A percentile compares a stretch with the other conserved stretches of the same genome.
These are phyloP conservation scores for Catonia carolina DNA, from an alignment of 2,888 invertebrate genomes.

Conservation along the genomic window DNA sequence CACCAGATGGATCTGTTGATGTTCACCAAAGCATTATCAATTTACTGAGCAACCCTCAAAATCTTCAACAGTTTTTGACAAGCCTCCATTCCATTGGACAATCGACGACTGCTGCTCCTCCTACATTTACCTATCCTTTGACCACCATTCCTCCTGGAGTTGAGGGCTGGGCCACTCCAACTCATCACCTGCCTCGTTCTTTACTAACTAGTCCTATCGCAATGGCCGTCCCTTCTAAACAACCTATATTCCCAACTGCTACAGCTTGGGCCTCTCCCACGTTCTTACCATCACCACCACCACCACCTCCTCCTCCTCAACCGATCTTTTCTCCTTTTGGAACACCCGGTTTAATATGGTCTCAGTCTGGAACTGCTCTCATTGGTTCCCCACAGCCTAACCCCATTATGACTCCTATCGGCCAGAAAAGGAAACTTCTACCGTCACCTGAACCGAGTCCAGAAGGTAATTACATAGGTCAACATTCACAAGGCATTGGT, in stretches of 20 bases:
- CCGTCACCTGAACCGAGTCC: conserved; percentile 47
- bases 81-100: conserved; percentile 24
- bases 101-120: conserved; percentile 6
- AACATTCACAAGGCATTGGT: conserved; percentile 49
- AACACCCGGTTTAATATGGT: conserved; percentile 28
- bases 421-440: conserved; percentile 43
- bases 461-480: conserved; percentile 47
- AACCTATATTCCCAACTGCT: conserved; percentile 23
- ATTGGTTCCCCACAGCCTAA: conserved; percentile 30
- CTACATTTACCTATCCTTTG: conserved; percentile 23
- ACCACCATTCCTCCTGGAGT: conserved; percentile 19
- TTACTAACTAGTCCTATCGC: conserved; percentile 31
- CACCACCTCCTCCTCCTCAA: conserved; percentile 29
- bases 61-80: conserved; percentile 39
- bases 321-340: conserved; percentile 26
- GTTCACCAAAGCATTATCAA: conserved; percentile 40
- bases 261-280: conserved; percentile 17
- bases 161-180: conserved; percentile 19
- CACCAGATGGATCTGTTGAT: conserved; percentile 33
- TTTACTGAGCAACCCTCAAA: conserved; percentile 40
- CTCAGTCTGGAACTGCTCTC: conserved; percentile 31
- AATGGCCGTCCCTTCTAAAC: conserved; percentile 24
- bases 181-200: conserved; percentile 15
- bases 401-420: conserved; percentile 37
- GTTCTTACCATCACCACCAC: conserved; percentile 22